Evolutionary conservation across 2,888 invertebrate species (phyloP), one percentile per base, ranked within the genome.

Genomic region (Athalia circularis): DNA sequence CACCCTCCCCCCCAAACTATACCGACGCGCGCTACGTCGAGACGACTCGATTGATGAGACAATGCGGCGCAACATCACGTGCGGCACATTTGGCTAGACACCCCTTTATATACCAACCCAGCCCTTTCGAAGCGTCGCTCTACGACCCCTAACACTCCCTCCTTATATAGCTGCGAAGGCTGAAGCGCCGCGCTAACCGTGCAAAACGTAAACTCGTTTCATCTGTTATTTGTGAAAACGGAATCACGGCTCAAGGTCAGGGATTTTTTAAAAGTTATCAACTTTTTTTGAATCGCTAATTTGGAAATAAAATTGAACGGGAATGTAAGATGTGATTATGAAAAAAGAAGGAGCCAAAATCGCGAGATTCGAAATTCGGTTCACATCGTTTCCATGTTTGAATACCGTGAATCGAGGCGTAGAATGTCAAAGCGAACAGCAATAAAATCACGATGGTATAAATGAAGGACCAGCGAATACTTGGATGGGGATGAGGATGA

Each of bases 21-120:
- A 61, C 77, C 57, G 67, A 65, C 67, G n/a, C 77, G 61, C 15
- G 29, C 61, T 13, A 4, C 13, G 75, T 64, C 75, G 62, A 45
- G 64, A 64, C 64, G 72, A 74, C 64, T 59, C 64, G 78, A 74
- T 78, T 65, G 78, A 78, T 78, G 64, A 47, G 74, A 74, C 64
- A 65, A 78, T 78, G 54, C 65, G 57, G 74, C 78, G 78, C 74
- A 65, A 78, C 72, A 74, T 78, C 72, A 72, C 78, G 78, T 72
- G 78, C 78, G 64, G 72, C 50, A 62, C 64, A 62, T 62, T 75
- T 43, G 50, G 50, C 75, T 62, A 64, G 75, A 75, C 75, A 50
- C 75, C 61, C 62, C 62, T 54, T 11, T 72, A 11, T 61, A n/a
- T 43, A 4, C 50, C 62, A 13, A 29, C 3, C 11, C 15, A 62